Base-by-base conservation (phyloP, 2,797 vertebrate species). In the Nothura maculosa region DNA sequence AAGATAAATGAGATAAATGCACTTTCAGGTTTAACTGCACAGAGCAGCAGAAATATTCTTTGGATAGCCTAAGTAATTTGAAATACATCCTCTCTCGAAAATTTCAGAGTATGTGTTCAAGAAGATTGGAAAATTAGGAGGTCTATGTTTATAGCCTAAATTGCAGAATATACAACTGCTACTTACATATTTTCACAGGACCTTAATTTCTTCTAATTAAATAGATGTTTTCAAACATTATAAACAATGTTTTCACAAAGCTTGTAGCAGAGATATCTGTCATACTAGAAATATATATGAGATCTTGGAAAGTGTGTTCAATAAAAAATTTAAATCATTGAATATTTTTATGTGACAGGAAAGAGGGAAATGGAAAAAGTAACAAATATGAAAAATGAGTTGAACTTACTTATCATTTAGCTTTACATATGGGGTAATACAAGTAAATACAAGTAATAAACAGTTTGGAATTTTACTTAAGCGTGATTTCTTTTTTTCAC, bases 21-120 rank as follows among this genome's bases (percentile, higher is more conserved):
- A 81, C 87, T 94, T 97, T 91, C 64, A 76, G n/a, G 58, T 96
- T 52, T 93, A 77, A 86, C 94, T 81, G 77, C 83, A 66, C 47
- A 61, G 84, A 86, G 52, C 9, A 34, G 58, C 78, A 80, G 85
- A 87, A 74, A 9, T 54, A 63, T 40, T 60, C 67, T 89, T 75
- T 47, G 63, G 58, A 86, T 83, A 86, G 81, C 42, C 15, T 45
- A n/a, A 81, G 42, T 89, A 92, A 73, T 84, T 28, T 60, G 36
- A 89, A 67, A 79, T 90, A 54, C 55, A 48, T 81, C 34, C 69
- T 82, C 75, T 87, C 85, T 93, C 62, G 42, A 78, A 85, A 89
- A 93, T 60, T 52, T 83, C 42, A 58, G 40, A 34, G 30, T 88
- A 80, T 92, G 92, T 94, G 64, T 93, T 82, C 57, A 57, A 81